Evolutionary conservation across 2,113 vertebrate genomes (phyloP).

Genomic region (Ptychochromis oligacanthus): DNA sequence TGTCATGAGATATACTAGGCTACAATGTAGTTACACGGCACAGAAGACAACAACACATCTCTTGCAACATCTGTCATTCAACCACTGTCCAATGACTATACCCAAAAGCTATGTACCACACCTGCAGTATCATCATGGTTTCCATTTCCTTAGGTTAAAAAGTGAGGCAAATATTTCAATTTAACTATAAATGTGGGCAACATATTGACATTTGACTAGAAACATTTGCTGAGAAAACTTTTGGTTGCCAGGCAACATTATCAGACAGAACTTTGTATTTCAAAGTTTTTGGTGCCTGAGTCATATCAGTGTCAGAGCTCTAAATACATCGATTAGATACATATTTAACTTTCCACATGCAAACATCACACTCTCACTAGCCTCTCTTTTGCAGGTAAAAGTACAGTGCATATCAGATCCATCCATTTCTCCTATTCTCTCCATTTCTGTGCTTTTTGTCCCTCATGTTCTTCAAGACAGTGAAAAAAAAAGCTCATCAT

Average conservation of each 20-base stretch:
- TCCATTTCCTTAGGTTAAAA: neutral
- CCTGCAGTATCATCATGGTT: neutral
- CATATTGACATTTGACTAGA: neutral
- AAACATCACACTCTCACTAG: neutral
- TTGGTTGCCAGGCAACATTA: slow-evolving; percentile 35
- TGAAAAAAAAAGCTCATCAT: slow-evolving; percentile 20
- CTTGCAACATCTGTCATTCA: neutral
- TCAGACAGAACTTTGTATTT: slow-evolving; percentile 4
- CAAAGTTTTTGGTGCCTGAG: neutral
- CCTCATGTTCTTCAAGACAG: neutral
- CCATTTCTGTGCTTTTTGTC: neutral
- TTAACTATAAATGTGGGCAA: neutral
- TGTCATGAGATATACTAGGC: neutral
- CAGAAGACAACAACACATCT: neutral
- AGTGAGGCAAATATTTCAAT: neutral
- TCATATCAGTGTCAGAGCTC: neutral
- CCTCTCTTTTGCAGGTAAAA: neutral
- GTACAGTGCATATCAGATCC: neutral
- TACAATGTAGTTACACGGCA: neutral
- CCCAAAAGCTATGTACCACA: neutral
- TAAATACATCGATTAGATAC: slow-evolving; percentile 12
- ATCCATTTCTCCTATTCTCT: neutral
- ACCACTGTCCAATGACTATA: neutral
- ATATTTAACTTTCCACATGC: neutral
- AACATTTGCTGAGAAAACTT: slow-evolving; percentile 16